A percentile compares a stretch with the other conserved stretches of the same genome.
These are phyloP conservation scores for Coranthus polyacanthus DNA, from an alignment of 2,797 vertebrate genomes.

Conservation along the genomic window DNA sequence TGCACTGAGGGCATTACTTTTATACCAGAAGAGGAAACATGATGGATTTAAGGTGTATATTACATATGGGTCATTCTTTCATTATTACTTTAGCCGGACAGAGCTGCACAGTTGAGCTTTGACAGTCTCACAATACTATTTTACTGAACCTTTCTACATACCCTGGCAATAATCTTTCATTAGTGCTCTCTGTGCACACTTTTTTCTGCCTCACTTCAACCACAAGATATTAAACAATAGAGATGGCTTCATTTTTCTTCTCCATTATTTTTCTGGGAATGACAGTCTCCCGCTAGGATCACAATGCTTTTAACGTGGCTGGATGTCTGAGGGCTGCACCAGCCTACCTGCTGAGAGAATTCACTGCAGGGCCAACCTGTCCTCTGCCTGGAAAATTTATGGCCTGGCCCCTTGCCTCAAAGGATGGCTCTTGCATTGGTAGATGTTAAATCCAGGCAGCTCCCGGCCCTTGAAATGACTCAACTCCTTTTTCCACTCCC, in stretches of 20 bases:
- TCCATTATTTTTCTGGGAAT: constrained; percentile 72
- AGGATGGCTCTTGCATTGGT: constrained; percentile 60
- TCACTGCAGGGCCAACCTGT: constrained; percentile 84
- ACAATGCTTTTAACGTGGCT: constrained; percentile 88
- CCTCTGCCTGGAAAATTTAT: constrained; percentile 80
- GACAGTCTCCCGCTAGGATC: constrained; percentile 77
- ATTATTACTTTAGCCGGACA: constrained; percentile 21
- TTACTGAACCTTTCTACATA: constrained; percentile 27
- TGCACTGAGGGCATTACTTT: constrained; percentile 28
- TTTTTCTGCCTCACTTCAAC: constrained; percentile 25
- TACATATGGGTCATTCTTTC: constrained; percentile 29
- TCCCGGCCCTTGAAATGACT: constrained; percentile 47
- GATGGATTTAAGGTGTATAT: constrained; percentile 11
- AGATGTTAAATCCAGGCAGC: constrained; percentile 41
- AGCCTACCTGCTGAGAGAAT: constrained; percentile 85
- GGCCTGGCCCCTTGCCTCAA: constrained; percentile 69
- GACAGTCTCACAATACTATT: constrained; percentile 17
- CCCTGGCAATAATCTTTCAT: constrained; percentile 19
- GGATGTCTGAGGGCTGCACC: constrained; percentile 77
- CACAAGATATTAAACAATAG: constrained; percentile 44
- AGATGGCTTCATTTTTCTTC: constrained; percentile 54
- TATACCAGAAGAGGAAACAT: constrained; percentile 28
- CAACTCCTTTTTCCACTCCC: constrained; percentile 29
- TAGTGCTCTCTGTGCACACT: constrained; percentile 5
- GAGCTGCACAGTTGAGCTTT: constrained; percentile 9